phyloP scores from a whole-genome alignment of 2,888 invertebrate genomes.

The Tholera decimalis region DNA sequence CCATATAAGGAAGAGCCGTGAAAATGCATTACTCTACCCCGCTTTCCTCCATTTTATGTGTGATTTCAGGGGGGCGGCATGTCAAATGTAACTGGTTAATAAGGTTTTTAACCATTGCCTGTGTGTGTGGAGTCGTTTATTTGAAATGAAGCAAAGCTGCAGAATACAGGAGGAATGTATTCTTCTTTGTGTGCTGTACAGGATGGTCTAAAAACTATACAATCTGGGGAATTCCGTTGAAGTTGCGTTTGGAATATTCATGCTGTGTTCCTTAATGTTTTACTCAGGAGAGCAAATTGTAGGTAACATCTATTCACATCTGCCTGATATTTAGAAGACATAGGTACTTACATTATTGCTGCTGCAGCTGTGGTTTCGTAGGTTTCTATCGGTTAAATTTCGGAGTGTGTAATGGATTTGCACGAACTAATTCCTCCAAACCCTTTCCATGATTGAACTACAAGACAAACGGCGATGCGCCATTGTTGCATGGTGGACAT shows the following conservation, averaged over 20 bases:
- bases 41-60: slow-evolving; percentile 52
- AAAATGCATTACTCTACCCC: slow-evolving; percentile 75
- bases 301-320: no score
- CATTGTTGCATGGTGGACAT: no score
- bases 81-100: slow-evolving; percentile 67
- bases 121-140: slow-evolving; percentile 72
- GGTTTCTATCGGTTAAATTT: no score
- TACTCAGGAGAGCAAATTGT: slow-evolving; percentile 4
- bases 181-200: slow-evolving; percentile 60
- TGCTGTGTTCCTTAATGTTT: slow-evolving; percentile 4
- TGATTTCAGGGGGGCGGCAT: slow-evolving; percentile 60
- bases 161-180: slow-evolving; percentile 67
- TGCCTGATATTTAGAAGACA: background rate
- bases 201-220: slow-evolving; percentile 46
- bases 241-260: slow-evolving; percentile 33
- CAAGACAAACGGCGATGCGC: no score
- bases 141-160: slow-evolving; percentile 75
- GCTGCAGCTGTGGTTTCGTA: no score
- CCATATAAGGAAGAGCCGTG: slow-evolving; percentile 80
- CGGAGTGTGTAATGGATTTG: no score
- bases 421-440: no score
- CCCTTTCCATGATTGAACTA: no score
- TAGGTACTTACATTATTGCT: no score
- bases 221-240: slow-evolving; percentile 30
- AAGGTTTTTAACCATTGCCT: slow-evolving; percentile 71